Percentiles rank a stretch among this genome's conserved stretches.
These are phyloP conservation scores for Pentalonia nigronervosa DNA, from an alignment of 1,140 invertebrate genomes.

Conservation along the genomic window DNA sequence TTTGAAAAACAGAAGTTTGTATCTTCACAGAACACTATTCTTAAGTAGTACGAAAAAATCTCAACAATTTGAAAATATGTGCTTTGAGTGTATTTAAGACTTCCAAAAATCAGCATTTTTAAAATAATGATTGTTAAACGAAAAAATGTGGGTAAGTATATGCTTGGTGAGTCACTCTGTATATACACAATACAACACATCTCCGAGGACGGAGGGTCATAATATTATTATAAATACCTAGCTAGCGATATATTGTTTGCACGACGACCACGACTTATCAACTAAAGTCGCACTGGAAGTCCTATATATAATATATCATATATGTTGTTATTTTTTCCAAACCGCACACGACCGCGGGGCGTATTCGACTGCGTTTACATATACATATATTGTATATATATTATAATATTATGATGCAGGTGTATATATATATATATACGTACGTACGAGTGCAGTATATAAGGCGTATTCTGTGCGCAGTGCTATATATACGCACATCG, in stretches of 20 bases:
- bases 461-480: not conserved
- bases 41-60: too few species aligned
- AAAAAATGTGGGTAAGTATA: too few species aligned
- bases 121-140: too few species aligned
- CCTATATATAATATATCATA: not conserved
- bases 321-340: not conserved
- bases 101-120: too few species aligned
- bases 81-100: too few species aligned
- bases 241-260: slow-evolving; percentile 28
- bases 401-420: not conserved
- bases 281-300: not conserved
- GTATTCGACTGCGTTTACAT: slow-evolving; percentile 10
- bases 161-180: not conserved
- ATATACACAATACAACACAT: not conserved
- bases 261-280: slow-evolving; percentile 49
- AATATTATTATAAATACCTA: slow-evolving; percentile 6
- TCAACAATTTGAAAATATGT: too few species aligned
- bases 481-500: not conserved
- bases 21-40: too few species aligned
- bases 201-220: not conserved
- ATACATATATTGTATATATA: not conserved
- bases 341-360: slow-evolving; percentile 38
- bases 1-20: too few species aligned
- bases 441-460: not conserved
- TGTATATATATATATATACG: not conserved